Percentiles rank a stretch among this genome's conserved stretches.
Evolutionary conservation across 2,797 vertebrate species (phyloP).

Genomic region (Anomalospiza imberbis): DNA sequence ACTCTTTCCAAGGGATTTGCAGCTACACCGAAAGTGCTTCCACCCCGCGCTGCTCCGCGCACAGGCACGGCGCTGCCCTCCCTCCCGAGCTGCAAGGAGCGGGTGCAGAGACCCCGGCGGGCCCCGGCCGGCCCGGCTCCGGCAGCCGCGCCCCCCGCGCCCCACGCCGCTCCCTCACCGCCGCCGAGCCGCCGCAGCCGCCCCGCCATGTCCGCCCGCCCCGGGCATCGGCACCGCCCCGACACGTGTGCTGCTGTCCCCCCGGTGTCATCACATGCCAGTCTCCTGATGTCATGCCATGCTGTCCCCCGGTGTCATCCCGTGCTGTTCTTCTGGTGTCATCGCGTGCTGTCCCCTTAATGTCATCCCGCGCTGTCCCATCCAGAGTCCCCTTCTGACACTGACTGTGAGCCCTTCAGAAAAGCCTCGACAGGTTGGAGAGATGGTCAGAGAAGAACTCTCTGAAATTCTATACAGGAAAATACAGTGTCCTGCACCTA

Average conservation of each 20-base stretch:
- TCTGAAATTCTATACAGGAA: too few species aligned
- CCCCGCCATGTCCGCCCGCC: not conserved
- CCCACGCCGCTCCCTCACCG: not conserved
- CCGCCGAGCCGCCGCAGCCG: not conserved
- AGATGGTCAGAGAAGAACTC: not conserved
- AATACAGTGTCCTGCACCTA: too few species aligned
- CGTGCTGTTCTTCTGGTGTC: not conserved
- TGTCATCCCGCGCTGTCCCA: not conserved
- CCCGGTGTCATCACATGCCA: accelerated
- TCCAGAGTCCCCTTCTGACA: too few species aligned
- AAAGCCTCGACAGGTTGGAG: not conserved
- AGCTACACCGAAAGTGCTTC: accelerated
- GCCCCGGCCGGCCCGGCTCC: too few species aligned
- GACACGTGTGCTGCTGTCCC: not conserved
- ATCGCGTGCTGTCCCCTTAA: accelerated
- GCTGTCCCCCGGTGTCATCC: not conserved
- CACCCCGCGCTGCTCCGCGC: accelerated
- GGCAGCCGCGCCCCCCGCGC: not conserved
- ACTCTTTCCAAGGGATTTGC: not conserved
- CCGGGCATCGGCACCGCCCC: not conserved
- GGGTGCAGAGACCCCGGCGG: too few species aligned
- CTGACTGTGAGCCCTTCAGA: not conserved
- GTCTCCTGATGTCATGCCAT: not conserved
- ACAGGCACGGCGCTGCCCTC: accelerated
- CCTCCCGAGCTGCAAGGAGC: not conserved